phyloP scores from a whole-genome alignment of 2,113 vertebrate genomes.

The Arvicanthis niloticus region DNA sequence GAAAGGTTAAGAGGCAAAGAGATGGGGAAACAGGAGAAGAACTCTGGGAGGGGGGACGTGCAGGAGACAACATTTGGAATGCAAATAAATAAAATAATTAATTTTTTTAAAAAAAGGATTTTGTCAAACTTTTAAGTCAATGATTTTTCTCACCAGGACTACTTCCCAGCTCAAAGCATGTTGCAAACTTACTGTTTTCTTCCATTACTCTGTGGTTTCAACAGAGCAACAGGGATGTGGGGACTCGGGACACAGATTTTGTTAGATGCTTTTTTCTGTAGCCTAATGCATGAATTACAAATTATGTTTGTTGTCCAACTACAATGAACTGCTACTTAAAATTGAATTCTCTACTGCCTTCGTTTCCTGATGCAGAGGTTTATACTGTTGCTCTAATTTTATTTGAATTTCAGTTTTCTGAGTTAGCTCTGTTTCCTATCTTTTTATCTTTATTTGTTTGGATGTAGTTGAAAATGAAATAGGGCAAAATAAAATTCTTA shows the following conservation, averaged over 20 bases:
- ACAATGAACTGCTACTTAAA: constrained; percentile 55
- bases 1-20: neutral
- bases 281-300: constrained; percentile 36
- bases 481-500: constrained; percentile 1
- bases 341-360: constrained; percentile 23
- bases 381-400: constrained; percentile 21
- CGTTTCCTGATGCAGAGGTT: constrained; percentile 57
- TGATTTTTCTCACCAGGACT: neutral
- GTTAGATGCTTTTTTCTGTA: neutral
- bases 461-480: constrained; percentile 39
- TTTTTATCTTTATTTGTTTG: constrained; percentile 55
- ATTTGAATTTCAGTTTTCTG: constrained; percentile 23
- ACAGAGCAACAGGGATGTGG: neutral
- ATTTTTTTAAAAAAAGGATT: no score
- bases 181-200: neutral
- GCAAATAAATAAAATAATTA: no score
- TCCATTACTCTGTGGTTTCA: neutral
- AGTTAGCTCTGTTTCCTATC: constrained; percentile 59
- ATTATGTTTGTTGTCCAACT: constrained; percentile 45
- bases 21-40: no score
- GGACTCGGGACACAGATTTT: constrained; percentile 41
- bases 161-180: neutral
- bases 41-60: no score
- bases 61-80: no score
- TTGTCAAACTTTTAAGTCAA: neutral